Conservation (phyloP, 2,888 invertebrate genomes). For the Brachynemurus nebulosus region DNA sequence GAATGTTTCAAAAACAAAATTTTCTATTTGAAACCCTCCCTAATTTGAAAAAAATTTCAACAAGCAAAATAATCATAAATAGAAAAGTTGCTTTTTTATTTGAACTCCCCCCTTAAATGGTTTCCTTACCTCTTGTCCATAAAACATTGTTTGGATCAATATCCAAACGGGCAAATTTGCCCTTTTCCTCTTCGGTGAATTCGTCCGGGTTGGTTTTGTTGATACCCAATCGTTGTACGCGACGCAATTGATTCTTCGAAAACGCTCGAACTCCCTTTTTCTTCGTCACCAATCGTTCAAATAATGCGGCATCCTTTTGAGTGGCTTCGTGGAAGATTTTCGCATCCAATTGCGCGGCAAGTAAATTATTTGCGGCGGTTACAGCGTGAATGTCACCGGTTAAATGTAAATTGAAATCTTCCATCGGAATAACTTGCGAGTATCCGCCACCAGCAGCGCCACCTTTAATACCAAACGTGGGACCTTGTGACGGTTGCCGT, state of each 20-base stretch:
- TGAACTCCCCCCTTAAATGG: background rate
- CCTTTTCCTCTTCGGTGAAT: slow-evolving; percentile 65
- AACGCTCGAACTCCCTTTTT: slow-evolving; percentile 69
- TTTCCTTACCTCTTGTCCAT: slow-evolving; percentile 71
- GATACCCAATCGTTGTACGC: slow-evolving; percentile 65
- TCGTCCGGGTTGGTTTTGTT: slow-evolving; percentile 69
- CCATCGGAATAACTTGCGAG: slow-evolving; percentile 95
- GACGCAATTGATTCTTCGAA: slow-evolving; percentile 70
- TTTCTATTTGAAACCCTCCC: too few species aligned
- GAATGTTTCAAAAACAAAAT: too few species aligned
- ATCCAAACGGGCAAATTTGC: slow-evolving; percentile 70
- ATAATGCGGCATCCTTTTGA: slow-evolving; percentile 74
- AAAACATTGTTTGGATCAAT: slow-evolving; percentile 82
- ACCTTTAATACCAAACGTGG: slow-evolving; percentile 96
- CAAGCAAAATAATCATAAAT: slow-evolving; percentile 2
- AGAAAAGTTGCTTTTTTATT: background rate
- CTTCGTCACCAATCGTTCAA: slow-evolving; percentile 74
- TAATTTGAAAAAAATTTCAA: too few species aligned
- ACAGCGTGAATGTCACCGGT: slow-evolving; percentile 98
- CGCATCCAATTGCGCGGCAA: slow-evolving; percentile 96
- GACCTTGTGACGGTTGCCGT: slow-evolving; percentile 96
- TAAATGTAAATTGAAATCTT: slow-evolving; percentile 95
- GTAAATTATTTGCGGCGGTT: slow-evolving; percentile 91
- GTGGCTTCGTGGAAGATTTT: slow-evolving; percentile 94
- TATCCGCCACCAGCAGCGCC: slow-evolving; percentile 99